phyloP scores from a whole-genome alignment of 2,797 vertebrate species.

The Phoebastria nigripes region DNA sequence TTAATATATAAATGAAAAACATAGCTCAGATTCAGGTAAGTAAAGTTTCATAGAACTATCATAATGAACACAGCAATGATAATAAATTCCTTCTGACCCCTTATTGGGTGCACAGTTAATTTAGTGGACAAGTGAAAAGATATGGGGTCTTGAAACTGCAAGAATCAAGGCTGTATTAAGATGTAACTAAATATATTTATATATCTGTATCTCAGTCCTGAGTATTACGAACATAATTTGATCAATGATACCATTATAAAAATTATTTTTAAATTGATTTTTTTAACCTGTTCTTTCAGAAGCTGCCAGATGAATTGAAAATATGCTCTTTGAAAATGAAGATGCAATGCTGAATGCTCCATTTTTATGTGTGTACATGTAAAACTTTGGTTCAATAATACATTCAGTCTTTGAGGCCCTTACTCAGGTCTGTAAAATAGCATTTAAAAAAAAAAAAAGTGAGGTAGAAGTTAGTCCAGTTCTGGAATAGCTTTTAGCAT shows the following conservation, averaged over 20 bases:
- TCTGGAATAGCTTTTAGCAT: constrained; percentile 9
- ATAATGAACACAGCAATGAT: background rate
- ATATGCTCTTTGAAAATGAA: background rate
- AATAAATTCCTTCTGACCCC: background rate
- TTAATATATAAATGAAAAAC: background rate
- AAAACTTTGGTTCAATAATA: background rate
- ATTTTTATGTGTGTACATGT: background rate
- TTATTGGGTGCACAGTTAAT: background rate
- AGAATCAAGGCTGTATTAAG: background rate
- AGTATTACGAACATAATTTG: background rate
- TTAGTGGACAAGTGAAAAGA: background rate
- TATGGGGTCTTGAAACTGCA: background rate
- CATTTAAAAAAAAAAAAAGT: background rate
- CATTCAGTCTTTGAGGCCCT: background rate
- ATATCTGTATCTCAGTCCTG: background rate
- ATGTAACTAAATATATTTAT: background rate
- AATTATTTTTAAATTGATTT: background rate
- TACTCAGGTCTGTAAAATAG: background rate
- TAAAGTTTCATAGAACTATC: background rate
- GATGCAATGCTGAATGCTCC: background rate
- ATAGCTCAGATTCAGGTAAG: background rate
- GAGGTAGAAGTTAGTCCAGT: background rate
- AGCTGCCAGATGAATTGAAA: background rate
- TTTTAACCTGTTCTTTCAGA: background rate
- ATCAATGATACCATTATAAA: background rate